Percentiles rank a stretch among this genome's conserved stretches.
phyloP scores from a whole-genome alignment of 2,888 invertebrate species.

The Vanessa cardui region DNA sequence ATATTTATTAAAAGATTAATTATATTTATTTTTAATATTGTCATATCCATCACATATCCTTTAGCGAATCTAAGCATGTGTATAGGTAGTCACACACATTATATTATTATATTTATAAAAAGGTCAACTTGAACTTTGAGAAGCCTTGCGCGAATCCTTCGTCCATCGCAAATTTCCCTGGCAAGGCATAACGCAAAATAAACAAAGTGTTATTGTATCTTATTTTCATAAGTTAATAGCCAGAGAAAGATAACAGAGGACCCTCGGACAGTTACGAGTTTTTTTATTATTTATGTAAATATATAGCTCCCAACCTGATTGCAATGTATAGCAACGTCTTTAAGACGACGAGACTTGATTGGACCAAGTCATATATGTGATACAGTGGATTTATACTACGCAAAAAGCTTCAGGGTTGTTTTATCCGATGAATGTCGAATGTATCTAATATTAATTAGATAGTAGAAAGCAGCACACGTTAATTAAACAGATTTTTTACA shows the following conservation, averaged over 20 bases:
- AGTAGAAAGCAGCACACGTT: too few relatives aligned
- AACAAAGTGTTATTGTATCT: constrained; percentile 81
- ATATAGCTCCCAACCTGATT: constrained; percentile 49
- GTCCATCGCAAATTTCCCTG: constrained; percentile 69
- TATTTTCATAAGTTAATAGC: constrained; percentile 83
- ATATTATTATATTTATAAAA: background rate
- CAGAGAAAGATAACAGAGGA: constrained; percentile 48
- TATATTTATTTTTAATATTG: too few relatives aligned
- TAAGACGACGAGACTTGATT: constrained; percentile 10
- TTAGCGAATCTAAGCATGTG: too few relatives aligned
- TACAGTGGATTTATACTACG: constrained; percentile 10
- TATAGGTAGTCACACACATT: too few relatives aligned
- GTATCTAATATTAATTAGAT: too few relatives aligned
- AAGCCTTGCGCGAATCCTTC: constrained; percentile 54
- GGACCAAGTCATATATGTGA: constrained; percentile 1
- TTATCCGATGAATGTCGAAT: too few relatives aligned
- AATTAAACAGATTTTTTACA: too few relatives aligned
- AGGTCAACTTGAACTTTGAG: constrained; percentile 48
- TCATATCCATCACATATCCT: too few relatives aligned
- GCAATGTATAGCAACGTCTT: constrained; percentile 39
- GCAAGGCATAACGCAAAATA: constrained; percentile 77
- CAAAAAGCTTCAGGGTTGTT: background rate
- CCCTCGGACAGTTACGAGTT: constrained; percentile 44
- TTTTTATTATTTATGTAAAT: constrained; percentile 60
- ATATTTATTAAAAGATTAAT: too few relatives aligned